Conservation (phyloP, 2,113 vertebrate genomes). For the Heliornis fulica region DNA sequence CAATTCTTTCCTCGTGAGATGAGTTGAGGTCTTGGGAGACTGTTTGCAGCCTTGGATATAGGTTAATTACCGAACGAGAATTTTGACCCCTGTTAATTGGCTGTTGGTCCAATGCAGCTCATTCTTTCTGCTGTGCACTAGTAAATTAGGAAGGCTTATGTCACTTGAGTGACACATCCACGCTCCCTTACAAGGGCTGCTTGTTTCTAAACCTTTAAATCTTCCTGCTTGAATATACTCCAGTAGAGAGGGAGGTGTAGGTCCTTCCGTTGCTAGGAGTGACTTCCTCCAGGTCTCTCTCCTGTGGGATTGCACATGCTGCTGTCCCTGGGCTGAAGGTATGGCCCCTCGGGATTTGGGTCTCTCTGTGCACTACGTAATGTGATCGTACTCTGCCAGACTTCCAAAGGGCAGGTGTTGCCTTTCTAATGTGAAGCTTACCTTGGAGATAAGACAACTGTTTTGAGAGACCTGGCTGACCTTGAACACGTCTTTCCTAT, state of each 20-base stretch:
- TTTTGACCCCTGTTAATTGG: not conserved
- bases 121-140: not conserved
- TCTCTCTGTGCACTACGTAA: not conserved
- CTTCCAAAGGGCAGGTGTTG: not conserved
- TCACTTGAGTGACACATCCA: not conserved
- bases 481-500: slow-evolving; percentile 16
- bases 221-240: not conserved
- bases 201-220: not conserved
- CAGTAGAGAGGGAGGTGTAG: not conserved
- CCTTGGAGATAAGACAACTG: slow-evolving; percentile 14
- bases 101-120: not conserved
- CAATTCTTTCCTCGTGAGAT: not conserved
- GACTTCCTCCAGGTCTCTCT: not conserved
- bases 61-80: not conserved
- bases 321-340: not conserved
- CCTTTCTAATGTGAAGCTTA: slow-evolving; percentile 6
- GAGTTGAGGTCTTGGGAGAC: not conserved
- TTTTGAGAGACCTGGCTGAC: not conserved
- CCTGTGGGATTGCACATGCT: not conserved
- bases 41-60: rapidly evolving
- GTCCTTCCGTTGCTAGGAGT: not conserved
- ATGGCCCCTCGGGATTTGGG: not conserved
- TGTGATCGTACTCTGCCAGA: not conserved
- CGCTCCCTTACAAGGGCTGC: not conserved
- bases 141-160: not conserved